phyloP scores from a whole-genome alignment of 2,888 invertebrate species.

The Hedya salicella region DNA sequence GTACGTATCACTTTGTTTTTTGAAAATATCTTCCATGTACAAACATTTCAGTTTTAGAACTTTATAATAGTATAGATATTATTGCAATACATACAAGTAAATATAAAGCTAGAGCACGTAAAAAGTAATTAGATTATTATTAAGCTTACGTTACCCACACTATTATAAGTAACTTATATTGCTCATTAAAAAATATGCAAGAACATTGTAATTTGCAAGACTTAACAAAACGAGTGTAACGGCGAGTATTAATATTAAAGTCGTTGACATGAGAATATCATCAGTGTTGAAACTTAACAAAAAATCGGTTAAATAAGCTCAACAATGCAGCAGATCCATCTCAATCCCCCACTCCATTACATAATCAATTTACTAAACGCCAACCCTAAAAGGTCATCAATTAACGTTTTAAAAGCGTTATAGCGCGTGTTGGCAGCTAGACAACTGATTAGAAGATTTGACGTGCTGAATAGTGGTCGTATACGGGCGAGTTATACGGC shows the following conservation, averaged over 20 bases:
- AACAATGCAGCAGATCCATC: constrained; percentile 1
- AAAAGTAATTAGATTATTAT: too few relatives aligned
- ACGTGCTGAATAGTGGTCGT: constrained; percentile 46
- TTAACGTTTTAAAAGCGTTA: constrained; percentile 44
- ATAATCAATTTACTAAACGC: constrained; percentile 41
- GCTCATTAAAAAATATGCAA: neutral
- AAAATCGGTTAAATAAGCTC: constrained; percentile 1
- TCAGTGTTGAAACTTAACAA: neutral
- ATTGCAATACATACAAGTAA: too few relatives aligned
- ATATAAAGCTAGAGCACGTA: too few relatives aligned
- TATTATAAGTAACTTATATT: too few relatives aligned
- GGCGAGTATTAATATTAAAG: neutral
- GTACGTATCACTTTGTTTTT: too few relatives aligned
- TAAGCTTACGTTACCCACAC: too few relatives aligned
- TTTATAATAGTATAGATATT: too few relatives aligned
- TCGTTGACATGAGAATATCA: neutral
- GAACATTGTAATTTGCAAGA: too few relatives aligned
- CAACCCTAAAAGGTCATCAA: constrained; percentile 57
- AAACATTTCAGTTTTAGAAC: too few relatives aligned
- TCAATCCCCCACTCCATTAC: constrained; percentile 23
- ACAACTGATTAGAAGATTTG: constrained; percentile 52
- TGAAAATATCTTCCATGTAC: too few relatives aligned
- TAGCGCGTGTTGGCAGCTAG: constrained; percentile 19
- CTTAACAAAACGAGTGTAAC: neutral
- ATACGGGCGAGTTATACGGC: constrained; percentile 18